phyloP scores from a whole-genome alignment of 2,113 vertebrate genomes.

The Saimiri boliviensis region DNA sequence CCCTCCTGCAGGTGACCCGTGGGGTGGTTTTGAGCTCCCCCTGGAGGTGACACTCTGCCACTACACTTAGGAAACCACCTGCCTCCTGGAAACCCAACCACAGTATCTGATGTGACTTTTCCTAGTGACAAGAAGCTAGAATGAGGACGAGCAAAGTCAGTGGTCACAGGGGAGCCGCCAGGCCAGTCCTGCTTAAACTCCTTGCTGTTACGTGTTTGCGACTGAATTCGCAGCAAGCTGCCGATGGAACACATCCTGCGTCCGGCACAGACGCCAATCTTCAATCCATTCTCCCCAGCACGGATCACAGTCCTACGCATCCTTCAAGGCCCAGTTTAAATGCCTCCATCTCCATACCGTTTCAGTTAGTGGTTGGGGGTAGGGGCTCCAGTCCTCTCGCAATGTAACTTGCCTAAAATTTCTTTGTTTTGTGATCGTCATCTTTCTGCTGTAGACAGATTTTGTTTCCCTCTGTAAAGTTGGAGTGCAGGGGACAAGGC shows the following conservation, averaged over 20 bases:
- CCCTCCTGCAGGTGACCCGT: no score
- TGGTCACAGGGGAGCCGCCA: neutral
- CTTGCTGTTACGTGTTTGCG: neutral
- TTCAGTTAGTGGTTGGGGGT: neutral
- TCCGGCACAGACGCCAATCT: no score
- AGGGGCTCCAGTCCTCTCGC: rapidly evolving
- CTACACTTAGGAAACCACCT: neutral
- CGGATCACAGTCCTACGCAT: rapidly evolving
- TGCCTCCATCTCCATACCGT: neutral
- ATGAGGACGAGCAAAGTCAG: neutral
- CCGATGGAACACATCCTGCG: rapidly evolving
- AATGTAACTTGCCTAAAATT: neutral
- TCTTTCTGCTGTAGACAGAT: neutral
- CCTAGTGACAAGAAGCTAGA: neutral
- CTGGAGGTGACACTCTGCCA: neutral
- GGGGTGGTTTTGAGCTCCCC: neutral
- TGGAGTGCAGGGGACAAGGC: no score
- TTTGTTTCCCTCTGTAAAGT: neutral
- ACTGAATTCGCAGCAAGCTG: neutral
- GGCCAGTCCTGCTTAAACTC: no score
- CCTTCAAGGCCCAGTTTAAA: neutral
- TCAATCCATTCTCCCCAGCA: neutral
- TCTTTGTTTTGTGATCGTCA: neutral
- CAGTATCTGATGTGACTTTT: rapidly evolving
- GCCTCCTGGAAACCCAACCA: rapidly evolving